Percentiles rank a stretch among this genome's conserved stretches.
Conservation (phyloP, 1,140 invertebrate species). For the Thaumatotibia leucotreta region DNA sequence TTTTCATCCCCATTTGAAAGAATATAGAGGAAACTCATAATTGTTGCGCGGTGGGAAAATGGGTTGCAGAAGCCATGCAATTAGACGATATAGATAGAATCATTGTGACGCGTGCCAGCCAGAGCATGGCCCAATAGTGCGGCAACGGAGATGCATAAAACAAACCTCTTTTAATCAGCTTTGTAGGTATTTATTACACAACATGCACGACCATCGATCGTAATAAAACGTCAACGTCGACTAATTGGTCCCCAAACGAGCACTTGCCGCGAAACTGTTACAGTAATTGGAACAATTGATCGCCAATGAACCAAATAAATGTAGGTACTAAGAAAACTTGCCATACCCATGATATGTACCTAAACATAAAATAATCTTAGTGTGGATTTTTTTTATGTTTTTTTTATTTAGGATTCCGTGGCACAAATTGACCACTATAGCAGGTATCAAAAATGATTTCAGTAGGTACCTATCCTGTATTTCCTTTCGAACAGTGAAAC, state of each 20-base stretch:
- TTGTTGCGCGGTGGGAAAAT: slow-evolving; percentile 28
- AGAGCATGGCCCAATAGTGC: background rate
- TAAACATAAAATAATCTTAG: slow-evolving; percentile 24
- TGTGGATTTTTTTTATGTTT: too few species aligned
- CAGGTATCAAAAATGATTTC: too few species aligned
- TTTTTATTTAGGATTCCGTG: too few species aligned
- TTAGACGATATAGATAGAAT: slow-evolving; percentile 41
- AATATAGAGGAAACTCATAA: slow-evolving; percentile 30
- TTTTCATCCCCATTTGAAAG: slow-evolving; percentile 27
- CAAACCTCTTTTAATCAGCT: slow-evolving; percentile 41
- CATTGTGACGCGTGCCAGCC: slow-evolving; percentile 44
- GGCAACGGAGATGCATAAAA: slow-evolving; percentile 40
- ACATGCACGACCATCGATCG: slow-evolving; percentile 23
- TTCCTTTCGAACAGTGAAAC: too few species aligned
- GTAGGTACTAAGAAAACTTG: background rate
- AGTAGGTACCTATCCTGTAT: too few species aligned
- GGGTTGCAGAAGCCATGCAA: slow-evolving; percentile 24
- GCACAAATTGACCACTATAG: too few species aligned
- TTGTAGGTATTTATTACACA: slow-evolving; percentile 45
- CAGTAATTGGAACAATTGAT: slow-evolving; percentile 27
- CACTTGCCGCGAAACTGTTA: slow-evolving; percentile 30
- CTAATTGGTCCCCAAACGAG: slow-evolving; percentile 42
- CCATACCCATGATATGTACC: too few species aligned
- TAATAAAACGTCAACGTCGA: slow-evolving; percentile 27
- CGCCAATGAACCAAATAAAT: background rate